Evolutionary conservation across 53 echinoderm and acorn worm genomes (phyloP), one percentile per base, ranked within the genome.

Genomic region (Holothuria leucospilota): DNA sequence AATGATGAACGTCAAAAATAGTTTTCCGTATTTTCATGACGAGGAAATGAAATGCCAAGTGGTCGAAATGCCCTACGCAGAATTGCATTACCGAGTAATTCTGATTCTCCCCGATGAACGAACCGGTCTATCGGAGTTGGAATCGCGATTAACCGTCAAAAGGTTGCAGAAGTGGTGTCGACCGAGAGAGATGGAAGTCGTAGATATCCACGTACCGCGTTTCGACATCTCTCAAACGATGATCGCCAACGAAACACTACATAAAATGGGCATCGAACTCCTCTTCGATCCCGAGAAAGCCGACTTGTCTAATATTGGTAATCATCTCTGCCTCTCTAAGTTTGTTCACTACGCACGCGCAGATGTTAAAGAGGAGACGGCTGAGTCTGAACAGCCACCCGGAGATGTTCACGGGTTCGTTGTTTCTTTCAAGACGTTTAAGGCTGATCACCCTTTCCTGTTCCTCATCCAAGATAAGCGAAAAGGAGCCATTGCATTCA

Each of bases 351-450:
- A 91, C 42, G 91, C 96, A 23, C 92, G 93, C 42, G 63, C 93
- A 29, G 96, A 93, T 34, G 94, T 96, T 46, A 91, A 94, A 28
- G 96, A 96, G 62, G 91, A 91, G 69, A 94, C 93, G 6, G 89
- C 85, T 30, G 93, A 94, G 62, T 91, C 93, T 7, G 93, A 93
- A 27, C 91, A 90, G 24, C 90, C 91, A 5, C 91, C 93, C 0
- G 89, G 85, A 24, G 96, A 91, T 14, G 67, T 69, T 12, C 80
- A 80, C 58, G 18, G 28, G 2, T 80, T 80, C 34, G 80, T 80
- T 20, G 80, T 86, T 59, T 81, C 71, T 2, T 78, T 69, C 24
- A 80, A 86, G 69, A 84, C 72, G 2, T 87, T 93, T 78, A 93
- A 60, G 39, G 93, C 93, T 2, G 87, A 93, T 56, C 93, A 87